Conservation (phyloP, 2,888 invertebrate genomes). For the Aricia artaxerxes region DNA sequence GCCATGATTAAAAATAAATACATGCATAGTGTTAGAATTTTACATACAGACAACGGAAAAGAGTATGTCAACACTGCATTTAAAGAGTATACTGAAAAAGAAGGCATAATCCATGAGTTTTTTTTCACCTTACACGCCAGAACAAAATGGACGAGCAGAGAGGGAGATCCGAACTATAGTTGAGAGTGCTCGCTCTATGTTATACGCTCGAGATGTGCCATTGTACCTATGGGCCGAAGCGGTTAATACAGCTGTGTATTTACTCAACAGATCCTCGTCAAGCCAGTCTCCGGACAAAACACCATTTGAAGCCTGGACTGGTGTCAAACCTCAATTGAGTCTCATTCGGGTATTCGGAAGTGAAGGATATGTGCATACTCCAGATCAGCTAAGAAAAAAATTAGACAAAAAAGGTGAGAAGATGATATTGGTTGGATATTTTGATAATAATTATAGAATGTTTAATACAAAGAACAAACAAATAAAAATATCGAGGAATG, state of each 20-base stretch:
- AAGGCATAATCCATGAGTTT: neutral
- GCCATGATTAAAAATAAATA: slow-evolving; percentile 37
- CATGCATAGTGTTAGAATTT: neutral
- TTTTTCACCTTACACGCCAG: neutral
- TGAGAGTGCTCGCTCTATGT: slow-evolving; percentile 39
- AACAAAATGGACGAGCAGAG: slow-evolving; percentile 10
- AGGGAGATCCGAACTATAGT: slow-evolving; percentile 29
- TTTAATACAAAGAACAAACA: neutral
- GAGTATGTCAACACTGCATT: neutral
- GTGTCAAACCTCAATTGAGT: slow-evolving; percentile 34
- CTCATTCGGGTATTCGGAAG: slow-evolving; percentile 41
- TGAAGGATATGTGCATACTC: slow-evolving; percentile 44
- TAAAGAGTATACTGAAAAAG: neutral
- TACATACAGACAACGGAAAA: neutral
- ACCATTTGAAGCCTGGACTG: slow-evolving; percentile 44
- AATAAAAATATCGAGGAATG: no score
- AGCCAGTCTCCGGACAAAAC: slow-evolving; percentile 39
- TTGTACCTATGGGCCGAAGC: slow-evolving; percentile 48
- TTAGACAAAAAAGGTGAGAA: slow-evolving; percentile 44
- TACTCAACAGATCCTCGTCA: slow-evolving; percentile 47
- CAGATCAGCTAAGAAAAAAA: slow-evolving; percentile 45
- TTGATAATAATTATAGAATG: slow-evolving; percentile 7
- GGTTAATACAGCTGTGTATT: slow-evolving; percentile 46
- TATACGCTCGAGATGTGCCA: slow-evolving; percentile 41
- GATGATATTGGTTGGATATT: slow-evolving; percentile 38